Evolutionary conservation across 1,140 invertebrate genomes (phyloP), one percentile per base, ranked within the genome.

Genomic region (Drosophila pseudoobscura): DNA sequence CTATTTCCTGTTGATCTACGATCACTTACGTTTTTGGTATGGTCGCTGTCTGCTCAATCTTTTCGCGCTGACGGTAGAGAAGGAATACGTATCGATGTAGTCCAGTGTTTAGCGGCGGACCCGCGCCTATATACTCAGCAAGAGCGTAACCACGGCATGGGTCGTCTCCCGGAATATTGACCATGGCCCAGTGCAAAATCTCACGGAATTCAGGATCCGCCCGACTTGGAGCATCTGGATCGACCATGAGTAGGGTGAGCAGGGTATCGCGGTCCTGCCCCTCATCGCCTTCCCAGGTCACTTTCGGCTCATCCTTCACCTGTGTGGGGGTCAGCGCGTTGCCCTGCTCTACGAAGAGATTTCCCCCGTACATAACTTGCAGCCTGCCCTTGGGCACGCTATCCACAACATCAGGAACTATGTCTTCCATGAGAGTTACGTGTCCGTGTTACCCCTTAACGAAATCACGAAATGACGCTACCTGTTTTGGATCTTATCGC

Each of bases 51-150:
- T 76, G 60, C 11, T 75, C 53, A 20, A 89, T 78, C 56, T 64
- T 76, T 2, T 41, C 26, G 7, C 6, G 6, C 56, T 99, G 98
- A 80, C 97, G 95, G 90, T 96, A 99, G 0, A 98, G 90, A 17
- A 98, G 80, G 74, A 97, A 97, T 0, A 99, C 95, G 89, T 99
- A 99, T 35, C 98, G 94, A 92, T 99, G 98, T 24, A 98, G 93
- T 70, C 95, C 96, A 31, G 96, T 96, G 50, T 93, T 95, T 79
- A 95, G 89, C 3, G 97, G 97, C 0, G 97, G 97, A 6, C 96
- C 97, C 39, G 97, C 94, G 15, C 97, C 97, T 65, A 98, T 92
- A 91, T 98, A 99, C 6, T 94, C 95, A 1, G 95, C 95, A 0
- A 98, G 82, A 0, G 93, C 92, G 65, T 97, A 95, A 6, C 98